Conservation (phyloP, 2,797 vertebrate species). For the Coracias cyanogaster region DNA sequence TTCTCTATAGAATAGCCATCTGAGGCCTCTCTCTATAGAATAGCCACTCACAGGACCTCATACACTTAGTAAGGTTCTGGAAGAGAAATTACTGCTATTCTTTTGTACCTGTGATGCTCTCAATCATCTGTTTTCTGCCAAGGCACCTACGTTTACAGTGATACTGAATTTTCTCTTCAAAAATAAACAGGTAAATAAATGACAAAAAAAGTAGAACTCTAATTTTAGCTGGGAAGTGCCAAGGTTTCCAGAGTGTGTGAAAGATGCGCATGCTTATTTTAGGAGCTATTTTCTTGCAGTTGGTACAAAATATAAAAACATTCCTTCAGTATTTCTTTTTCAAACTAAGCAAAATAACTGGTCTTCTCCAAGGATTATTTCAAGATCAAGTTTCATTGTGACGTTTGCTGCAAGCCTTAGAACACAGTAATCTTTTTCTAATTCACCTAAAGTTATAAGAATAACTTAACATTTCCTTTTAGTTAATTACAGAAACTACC, state of each 20-base stretch:
- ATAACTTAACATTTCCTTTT: neutral
- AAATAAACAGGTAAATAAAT: neutral
- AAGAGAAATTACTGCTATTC: neutral
- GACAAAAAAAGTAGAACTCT: neutral
- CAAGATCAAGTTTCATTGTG: neutral
- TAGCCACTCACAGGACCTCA: rapidly evolving
- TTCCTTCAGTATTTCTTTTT: neutral
- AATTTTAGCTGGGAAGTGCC: neutral
- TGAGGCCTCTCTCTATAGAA: neutral
- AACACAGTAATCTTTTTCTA: neutral
- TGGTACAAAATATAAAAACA: neutral
- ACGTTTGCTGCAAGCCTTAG: neutral
- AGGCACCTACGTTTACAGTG: neutral
- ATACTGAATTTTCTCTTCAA: neutral
- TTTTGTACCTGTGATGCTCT: neutral
- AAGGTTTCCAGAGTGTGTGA: neutral
- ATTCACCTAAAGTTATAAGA: neutral
- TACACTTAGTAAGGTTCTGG: neutral
- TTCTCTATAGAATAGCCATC: too few species aligned
- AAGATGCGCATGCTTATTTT: neutral
- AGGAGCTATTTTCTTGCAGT: neutral
- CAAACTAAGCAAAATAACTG: neutral
- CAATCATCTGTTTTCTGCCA: neutral
- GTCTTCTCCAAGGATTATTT: neutral
- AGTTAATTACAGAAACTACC: neutral